phyloP scores from a whole-genome alignment of 2,797 vertebrate genomes.

The Sebastes umbrosus region DNA sequence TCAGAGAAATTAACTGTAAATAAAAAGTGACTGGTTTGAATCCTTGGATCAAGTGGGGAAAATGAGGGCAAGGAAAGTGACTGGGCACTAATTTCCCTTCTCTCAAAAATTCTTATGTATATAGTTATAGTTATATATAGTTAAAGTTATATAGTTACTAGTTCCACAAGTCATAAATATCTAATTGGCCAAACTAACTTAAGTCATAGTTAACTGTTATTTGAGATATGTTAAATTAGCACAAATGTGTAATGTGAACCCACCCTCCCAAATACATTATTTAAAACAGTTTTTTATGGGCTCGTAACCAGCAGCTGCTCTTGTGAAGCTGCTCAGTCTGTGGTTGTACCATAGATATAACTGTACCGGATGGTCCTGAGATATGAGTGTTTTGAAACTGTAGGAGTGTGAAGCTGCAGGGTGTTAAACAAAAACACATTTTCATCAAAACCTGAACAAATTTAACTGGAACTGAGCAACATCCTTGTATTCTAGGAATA shows the following conservation, averaged over 20 bases:
- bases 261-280: background rate
- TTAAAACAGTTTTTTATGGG: background rate
- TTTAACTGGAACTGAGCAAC: background rate
- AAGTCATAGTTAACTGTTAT: background rate
- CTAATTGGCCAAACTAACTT: background rate
- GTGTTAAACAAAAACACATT: background rate
- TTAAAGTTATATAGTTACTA: too few species aligned
- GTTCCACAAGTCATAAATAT: too few species aligned
- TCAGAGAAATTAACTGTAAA: background rate
- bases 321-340: background rate
- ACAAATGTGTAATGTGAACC: background rate
- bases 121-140: too few species aligned
- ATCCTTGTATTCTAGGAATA: background rate
- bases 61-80: background rate
- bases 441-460: background rate
- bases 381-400: background rate
- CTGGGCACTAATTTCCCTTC: too few species aligned
- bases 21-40: background rate
- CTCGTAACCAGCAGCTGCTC: background rate
- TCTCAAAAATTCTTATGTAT: background rate
- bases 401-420: slow-evolving; percentile 1
- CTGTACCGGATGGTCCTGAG: too few species aligned
- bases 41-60: background rate
- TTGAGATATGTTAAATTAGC: background rate
- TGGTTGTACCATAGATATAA: background rate